phyloP scores from a whole-genome alignment of 2,797 vertebrate genomes.

The Amblyopsis hoosieri region DNA sequence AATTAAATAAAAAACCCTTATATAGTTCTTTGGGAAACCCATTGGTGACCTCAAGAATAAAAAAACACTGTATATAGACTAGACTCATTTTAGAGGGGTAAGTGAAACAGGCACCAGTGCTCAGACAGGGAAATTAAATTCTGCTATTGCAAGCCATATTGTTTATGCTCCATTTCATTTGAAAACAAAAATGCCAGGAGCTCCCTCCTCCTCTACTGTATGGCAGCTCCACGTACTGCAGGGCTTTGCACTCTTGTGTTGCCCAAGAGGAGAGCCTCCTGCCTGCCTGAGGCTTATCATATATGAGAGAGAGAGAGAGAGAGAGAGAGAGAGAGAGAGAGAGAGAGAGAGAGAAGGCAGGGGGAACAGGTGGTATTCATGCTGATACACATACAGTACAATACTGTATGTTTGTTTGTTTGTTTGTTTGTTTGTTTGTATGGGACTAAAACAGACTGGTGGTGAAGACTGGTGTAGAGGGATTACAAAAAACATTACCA shows the following conservation, averaged over 20 bases:
- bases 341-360: conserved; percentile 5
- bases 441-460: neutral
- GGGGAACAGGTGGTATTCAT: conserved; percentile 6
- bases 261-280: conserved; percentile 51
- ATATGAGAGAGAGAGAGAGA: conserved; percentile 6
- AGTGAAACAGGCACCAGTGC: conserved; percentile 51
- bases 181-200: conserved; percentile 44
- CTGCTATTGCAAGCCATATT: conserved; percentile 52
- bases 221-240: conserved; percentile 43
- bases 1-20: too few species aligned
- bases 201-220: conserved; percentile 27
- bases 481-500: too few species aligned
- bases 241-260: conserved; percentile 48
- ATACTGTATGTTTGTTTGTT: neutral
- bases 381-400: conserved; percentile 4
- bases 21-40: conserved; percentile 15
- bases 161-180: conserved; percentile 64
- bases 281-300: conserved; percentile 50
- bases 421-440: neutral
- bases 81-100: conserved; percentile 59
- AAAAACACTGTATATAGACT: conserved; percentile 3
- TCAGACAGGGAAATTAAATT: conserved; percentile 58
- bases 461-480: neutral
- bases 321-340: conserved; percentile 21
- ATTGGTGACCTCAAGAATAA: conserved; percentile 23